Evolutionary conservation across 2,888 invertebrate genomes (phyloP), one percentile per base, ranked within the genome.

Genomic region (Dasypolia templi): DNA sequence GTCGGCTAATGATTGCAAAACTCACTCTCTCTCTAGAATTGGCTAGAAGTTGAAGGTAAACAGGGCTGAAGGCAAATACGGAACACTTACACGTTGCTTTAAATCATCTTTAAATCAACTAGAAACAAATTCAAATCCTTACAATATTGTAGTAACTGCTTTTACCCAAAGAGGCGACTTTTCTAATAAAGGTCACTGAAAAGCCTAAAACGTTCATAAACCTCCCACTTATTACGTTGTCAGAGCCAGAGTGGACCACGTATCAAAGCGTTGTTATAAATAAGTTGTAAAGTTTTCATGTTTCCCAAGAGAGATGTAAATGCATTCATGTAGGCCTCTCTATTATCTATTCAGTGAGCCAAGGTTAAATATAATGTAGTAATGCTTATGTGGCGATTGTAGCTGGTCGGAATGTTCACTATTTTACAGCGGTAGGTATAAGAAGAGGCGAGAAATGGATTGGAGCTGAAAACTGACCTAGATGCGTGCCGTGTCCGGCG

Each of bases 401-500:
- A 64, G 3, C n/a, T 26, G 22, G 9, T 59, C 49, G 67, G 53
- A 56, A 73, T 67, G 65, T 62, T 46, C 62, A 64, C 32, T 67
- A 59, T 65, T 46, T 46, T 35, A 35, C 35, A 44, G 17, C 29
- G 14, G 49, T 46, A 53, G 5, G 56, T 51, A 62, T 65, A 53
- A 74, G 67, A 71, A 72, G 49, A 68, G 22, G 29, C n/a, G 11
- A 53, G 46, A 22, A 72, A 69, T 62, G 17, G 46, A 67, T 75
- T 66, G 59, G 46, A 67, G 67, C 69, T 58, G 49, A 70, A 65
- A 72, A 68, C 62, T 82, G 72, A 70, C 67, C 80, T 46, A 72
- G 53, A 78, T 66, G 71, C 70, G 74, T 51, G 68, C 63, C 58
- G 74, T 51, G 67, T 56, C 62, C 29, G 53, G 51, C 14, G 26